These are phyloP conservation scores for Eudasyphora cyanicolor DNA, from an alignment of 2,888 invertebrate genomes.

Conservation along the genomic window DNA sequence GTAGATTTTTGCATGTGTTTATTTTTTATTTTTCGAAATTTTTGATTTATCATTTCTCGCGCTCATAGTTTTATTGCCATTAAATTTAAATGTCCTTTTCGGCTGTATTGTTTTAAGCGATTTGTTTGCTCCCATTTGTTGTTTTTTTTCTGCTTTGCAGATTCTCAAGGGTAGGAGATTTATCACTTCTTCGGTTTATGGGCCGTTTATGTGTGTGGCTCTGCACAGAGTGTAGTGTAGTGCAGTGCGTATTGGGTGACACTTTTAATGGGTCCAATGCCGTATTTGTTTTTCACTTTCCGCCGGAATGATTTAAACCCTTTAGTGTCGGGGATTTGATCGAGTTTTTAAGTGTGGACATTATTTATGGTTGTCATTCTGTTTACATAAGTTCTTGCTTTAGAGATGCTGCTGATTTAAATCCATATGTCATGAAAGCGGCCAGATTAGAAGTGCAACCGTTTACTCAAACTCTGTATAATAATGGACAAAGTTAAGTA, in stretches of 20 bases:
- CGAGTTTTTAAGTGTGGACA: neutral
- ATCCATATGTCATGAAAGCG: too few species aligned
- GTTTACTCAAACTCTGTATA: too few species aligned
- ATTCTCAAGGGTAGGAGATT: slow-evolving; percentile 41
- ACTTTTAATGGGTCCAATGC: neutral
- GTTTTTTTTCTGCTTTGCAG: too few species aligned
- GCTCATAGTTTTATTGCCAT: slow-evolving; percentile 46
- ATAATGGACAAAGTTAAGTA: too few species aligned
- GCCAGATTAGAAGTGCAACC: too few species aligned
- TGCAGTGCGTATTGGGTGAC: neutral
- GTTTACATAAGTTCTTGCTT: too few species aligned
- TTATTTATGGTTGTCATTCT: neutral
- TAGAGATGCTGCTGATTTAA: too few species aligned
- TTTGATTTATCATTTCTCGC: slow-evolving; percentile 37
- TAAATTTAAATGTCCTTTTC: slow-evolving; percentile 45
- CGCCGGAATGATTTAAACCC: neutral
- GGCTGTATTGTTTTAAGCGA: slow-evolving; percentile 46
- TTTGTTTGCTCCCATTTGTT: slow-evolving; percentile 28
- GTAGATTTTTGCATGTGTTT: neutral
- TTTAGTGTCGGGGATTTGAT: neutral
- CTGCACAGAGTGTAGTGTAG: neutral
- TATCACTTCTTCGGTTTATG: slow-evolving; percentile 1
- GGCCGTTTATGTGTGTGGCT: neutral
- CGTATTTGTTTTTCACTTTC: neutral
- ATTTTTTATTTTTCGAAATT: neutral